phyloP scores from a whole-genome alignment of 2,888 invertebrate species.

The Magallana nippona region DNA sequence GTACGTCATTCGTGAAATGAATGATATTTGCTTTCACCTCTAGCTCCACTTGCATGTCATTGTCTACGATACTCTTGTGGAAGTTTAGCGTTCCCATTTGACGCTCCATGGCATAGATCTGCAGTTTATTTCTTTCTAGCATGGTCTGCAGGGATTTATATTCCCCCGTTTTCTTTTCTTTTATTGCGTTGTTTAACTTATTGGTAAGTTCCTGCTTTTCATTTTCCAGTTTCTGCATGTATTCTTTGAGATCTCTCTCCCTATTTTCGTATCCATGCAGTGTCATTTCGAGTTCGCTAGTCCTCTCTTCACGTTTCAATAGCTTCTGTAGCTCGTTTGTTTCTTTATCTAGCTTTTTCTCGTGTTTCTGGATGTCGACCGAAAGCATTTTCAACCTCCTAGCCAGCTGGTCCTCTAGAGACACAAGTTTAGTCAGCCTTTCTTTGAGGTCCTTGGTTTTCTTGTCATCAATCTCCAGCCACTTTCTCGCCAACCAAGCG shows the following conservation, averaged over 20 bases:
- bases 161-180: slow-evolving; percentile 53
- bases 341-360: slow-evolving; percentile 64
- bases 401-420: slow-evolving; percentile 63
- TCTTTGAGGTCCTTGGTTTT: slow-evolving; percentile 68
- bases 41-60: slow-evolving; percentile 68
- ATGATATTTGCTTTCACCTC: slow-evolving; percentile 68
- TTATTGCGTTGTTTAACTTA: slow-evolving; percentile 57
- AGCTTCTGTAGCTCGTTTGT: slow-evolving; percentile 64
- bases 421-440: slow-evolving; percentile 65
- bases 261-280: slow-evolving; percentile 63
- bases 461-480: slow-evolving; percentile 69
- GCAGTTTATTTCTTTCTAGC: slow-evolving; percentile 68
- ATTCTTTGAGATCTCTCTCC: slow-evolving; percentile 50
- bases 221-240: slow-evolving; percentile 57
- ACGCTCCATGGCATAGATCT: slow-evolving; percentile 66
- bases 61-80: slow-evolving; percentile 62
- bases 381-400: slow-evolving; percentile 60
- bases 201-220: slow-evolving; percentile 61
- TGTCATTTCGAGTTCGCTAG: slow-evolving; percentile 61
- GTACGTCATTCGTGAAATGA: slow-evolving; percentile 69
- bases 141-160: slow-evolving; percentile 61
- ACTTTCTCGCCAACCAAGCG: slow-evolving; percentile 67
- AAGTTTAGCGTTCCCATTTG: slow-evolving; percentile 65
- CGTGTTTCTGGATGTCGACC: slow-evolving; percentile 62
- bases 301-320: slow-evolving; percentile 66